A percentile compares a stretch with the other conserved stretches of the same genome.
These are phyloP conservation scores for Lycodopsis pacificus DNA, from an alignment of 2,797 vertebrate species.

Conservation along the genomic window DNA sequence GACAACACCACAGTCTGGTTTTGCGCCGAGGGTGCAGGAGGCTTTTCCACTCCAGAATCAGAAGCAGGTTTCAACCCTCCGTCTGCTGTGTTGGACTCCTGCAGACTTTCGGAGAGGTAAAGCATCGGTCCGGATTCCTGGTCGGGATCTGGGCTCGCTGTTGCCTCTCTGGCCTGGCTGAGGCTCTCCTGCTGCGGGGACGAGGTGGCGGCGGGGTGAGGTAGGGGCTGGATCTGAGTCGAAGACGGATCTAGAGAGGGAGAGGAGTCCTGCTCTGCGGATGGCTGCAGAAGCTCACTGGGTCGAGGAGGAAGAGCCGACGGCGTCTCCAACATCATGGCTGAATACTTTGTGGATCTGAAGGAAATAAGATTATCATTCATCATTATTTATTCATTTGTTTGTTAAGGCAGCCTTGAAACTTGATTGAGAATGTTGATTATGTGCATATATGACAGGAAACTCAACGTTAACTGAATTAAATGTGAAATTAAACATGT, in stretches of 20 bases:
- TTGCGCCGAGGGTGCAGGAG: not conserved
- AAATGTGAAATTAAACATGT: not conserved
- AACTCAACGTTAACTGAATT: not conserved
- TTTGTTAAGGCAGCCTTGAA: not conserved
- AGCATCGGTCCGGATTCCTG: conserved; percentile 64
- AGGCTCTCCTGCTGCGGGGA: conserved; percentile 64
- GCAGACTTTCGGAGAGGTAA: conserved; percentile 68
- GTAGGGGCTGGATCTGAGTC: conserved; percentile 47
- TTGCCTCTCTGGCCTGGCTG: not conserved
- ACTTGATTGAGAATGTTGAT: not conserved
- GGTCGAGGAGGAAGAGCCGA: conserved; percentile 30
- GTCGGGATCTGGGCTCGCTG: conserved; percentile 1
- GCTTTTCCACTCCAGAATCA: conserved; percentile 4
- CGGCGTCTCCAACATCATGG: conserved; percentile 73
- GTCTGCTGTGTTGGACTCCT: conserved; percentile 48
- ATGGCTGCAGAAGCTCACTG: conserved; percentile 40
- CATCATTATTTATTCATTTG: not conserved
- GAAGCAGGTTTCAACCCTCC: conserved; percentile 7
- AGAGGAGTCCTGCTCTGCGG: conserved; percentile 50
- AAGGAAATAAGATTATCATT: not conserved
- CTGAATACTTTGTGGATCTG: conserved; percentile 90
- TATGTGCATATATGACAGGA: not conserved
- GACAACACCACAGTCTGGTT: not conserved
- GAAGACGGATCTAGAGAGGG: conserved; percentile 39
- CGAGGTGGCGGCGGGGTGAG: conserved; percentile 63